Evolutionary conservation across 1,140 invertebrate species (phyloP), one percentile per base, ranked within the genome.

Genomic region (Drosophila pandora): DNA sequence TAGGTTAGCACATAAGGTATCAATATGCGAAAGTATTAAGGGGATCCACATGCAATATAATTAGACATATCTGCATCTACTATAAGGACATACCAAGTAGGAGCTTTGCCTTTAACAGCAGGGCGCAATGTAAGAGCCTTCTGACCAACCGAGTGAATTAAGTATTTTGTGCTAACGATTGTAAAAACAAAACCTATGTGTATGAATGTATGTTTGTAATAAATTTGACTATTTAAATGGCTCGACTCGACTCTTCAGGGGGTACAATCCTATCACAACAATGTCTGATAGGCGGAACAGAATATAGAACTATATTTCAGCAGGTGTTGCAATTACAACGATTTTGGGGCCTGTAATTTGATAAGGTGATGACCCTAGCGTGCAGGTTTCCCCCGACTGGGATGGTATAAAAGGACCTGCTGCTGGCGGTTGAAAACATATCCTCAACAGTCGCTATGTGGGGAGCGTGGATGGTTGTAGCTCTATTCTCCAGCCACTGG

Each of bases 1-100:
- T 58, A 39, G 67, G 48, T 53, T 69, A 69, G 21, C 25, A 74
- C 47, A 5, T 81, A 74, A 56, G 60, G 3, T 28, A 58, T 34
- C 41, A 55, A 34, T 71, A 69, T 65, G 55, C 55, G 65, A 77
- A 85, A 85, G 82, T 85, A 85, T 85, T 87, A 85, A 53, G 56
- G 61, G 69, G 39, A 71, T 78, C 70, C 57, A 75, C 56, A 70
- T 57, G 39, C 50, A 76, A 55, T 67, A 63, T 23, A 17, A 61
- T 61, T 68, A 64, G 41, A 10, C 50, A 12, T 32, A 64, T 34
- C 25, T 41, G 54, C 34, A 54, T 48, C 68, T 63, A 64, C 9
- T 48, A 45, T 76, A 63, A 75, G 60, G 30, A 49, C 30, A 47
- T 47, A 49, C 34, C n/a, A 8, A 43, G n/a, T 48, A 61, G 56